These are phyloP conservation scores for Amia ocellicauda DNA, from an alignment of 2,113 vertebrate species.

Conservation along the genomic window DNA sequence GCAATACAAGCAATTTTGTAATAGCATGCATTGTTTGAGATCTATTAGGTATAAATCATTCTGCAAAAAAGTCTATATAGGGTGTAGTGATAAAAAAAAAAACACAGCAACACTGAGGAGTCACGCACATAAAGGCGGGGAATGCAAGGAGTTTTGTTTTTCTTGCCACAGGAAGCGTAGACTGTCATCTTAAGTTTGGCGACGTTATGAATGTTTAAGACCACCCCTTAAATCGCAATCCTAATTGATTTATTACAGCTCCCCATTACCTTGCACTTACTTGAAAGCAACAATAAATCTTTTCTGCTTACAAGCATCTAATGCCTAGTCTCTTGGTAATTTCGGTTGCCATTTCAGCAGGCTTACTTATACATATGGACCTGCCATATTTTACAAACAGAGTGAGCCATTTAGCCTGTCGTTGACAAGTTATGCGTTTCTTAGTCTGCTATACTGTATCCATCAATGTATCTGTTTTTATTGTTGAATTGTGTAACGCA, in stretches of 20 bases:
- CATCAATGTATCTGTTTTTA: neutral
- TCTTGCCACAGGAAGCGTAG: neutral
- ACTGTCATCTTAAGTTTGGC: constrained; percentile 9
- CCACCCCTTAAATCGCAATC: constrained; percentile 23
- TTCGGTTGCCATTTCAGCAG: constrained; percentile 26
- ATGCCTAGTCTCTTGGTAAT: constrained; percentile 19
- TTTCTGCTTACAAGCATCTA: constrained; percentile 16
- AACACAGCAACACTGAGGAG: neutral
- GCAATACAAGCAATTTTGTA: neutral
- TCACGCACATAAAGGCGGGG: no score
- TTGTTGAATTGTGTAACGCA: no score
- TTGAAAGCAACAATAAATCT: constrained; percentile 36
- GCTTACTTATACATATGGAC: constrained; percentile 13
- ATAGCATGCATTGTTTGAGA: neutral
- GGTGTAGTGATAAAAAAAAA: no score
- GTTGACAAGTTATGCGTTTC: neutral
- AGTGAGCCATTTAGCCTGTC: constrained; percentile 3
- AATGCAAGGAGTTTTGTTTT: neutral
- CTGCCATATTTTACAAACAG: constrained; percentile 14
- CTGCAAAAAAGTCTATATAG: no score
- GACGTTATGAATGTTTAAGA: constrained; percentile 25
- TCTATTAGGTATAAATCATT: neutral
- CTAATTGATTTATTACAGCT: constrained; percentile 35
- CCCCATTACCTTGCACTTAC: constrained; percentile 26
- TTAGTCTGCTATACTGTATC: neutral